phyloP scores from a whole-genome alignment of 53 echinoderm and acorn worm species.

The Stichopus horrens region DNA sequence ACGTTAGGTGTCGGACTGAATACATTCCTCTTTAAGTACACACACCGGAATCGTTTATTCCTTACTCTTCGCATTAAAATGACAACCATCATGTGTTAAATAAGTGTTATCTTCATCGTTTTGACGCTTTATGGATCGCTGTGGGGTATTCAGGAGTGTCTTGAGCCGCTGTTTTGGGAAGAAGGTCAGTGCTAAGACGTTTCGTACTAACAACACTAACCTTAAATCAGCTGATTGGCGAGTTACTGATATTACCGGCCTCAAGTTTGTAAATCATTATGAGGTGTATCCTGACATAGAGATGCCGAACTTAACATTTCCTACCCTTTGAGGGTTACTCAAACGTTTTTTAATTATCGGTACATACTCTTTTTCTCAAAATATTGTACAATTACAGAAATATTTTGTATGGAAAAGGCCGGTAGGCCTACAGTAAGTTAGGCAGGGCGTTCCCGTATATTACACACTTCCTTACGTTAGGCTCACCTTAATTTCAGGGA shows the following conservation, averaged over 20 bases:
- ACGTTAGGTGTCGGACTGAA: not conserved
- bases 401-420: not conserved
- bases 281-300: not conserved
- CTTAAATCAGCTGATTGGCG: conserved; percentile 3
- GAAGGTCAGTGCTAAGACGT: conserved; percentile 67
- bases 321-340: too few relatives aligned
- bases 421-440: not conserved
- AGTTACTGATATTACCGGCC: not conserved
- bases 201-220: not conserved
- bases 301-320: not conserved
- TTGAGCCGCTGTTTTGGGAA: conserved; percentile 88
- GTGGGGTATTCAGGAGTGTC: conserved; percentile 81
- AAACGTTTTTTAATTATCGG: too few relatives aligned
- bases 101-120: conserved; percentile 73
- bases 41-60: conserved; percentile 23
- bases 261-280: not conserved
- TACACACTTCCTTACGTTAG: not conserved
- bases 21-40: not conserved
- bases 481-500: not conserved
- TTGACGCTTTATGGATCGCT: conserved; percentile 84
- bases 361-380: not conserved
- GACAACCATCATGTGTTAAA: conserved; percentile 87
- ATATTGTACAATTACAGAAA: not conserved
- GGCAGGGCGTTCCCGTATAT: not conserved
- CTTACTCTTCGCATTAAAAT: conserved; percentile 60